Evolutionary conservation across 2,113 vertebrate genomes (phyloP).

Genomic region (Cyrtonyx montezumae): DNA sequence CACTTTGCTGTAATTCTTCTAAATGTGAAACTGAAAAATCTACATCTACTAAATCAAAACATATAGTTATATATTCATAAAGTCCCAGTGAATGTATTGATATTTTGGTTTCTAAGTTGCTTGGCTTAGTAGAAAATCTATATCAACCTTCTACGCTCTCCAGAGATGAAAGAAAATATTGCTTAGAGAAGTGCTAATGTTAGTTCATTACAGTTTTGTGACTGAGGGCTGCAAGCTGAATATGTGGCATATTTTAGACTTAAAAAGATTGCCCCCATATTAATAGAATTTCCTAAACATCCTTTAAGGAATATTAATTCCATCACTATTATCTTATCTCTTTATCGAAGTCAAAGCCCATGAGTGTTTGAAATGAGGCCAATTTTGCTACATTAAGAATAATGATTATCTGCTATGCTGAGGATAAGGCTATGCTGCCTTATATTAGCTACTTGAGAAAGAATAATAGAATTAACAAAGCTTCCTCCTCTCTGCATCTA

Average conservation of each 20-base stretch:
- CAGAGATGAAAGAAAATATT: not conserved
- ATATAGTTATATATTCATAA: not conserved
- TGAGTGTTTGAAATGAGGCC: constrained; percentile 46
- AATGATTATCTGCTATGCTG: constrained; percentile 10
- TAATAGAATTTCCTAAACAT: constrained; percentile 36
- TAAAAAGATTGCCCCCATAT: constrained; percentile 11
- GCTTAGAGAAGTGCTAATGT: not conserved
- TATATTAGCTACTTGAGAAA: constrained; percentile 1
- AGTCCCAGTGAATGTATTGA: not conserved
- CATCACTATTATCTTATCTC: constrained; percentile 19
- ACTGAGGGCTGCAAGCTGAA: not conserved
- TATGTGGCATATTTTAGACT: not conserved
- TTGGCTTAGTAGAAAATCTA: not conserved
- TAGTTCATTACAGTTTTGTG: constrained; percentile 17
- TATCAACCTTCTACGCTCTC: not conserved
- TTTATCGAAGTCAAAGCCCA: constrained; percentile 22
- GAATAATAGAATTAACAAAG: constrained; percentile 30
- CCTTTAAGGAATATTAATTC: constrained; percentile 24
- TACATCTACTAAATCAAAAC: not conserved
- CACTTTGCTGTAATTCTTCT: not conserved
- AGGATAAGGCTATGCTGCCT: not conserved
- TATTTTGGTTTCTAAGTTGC: not conserved
- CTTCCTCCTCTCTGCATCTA: not conserved
- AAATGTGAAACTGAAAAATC: not conserved
- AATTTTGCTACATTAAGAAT: constrained; percentile 23